These are phyloP conservation scores for Mya arenaria DNA, from an alignment of 1,140 invertebrate species.

Conservation along the genomic window DNA sequence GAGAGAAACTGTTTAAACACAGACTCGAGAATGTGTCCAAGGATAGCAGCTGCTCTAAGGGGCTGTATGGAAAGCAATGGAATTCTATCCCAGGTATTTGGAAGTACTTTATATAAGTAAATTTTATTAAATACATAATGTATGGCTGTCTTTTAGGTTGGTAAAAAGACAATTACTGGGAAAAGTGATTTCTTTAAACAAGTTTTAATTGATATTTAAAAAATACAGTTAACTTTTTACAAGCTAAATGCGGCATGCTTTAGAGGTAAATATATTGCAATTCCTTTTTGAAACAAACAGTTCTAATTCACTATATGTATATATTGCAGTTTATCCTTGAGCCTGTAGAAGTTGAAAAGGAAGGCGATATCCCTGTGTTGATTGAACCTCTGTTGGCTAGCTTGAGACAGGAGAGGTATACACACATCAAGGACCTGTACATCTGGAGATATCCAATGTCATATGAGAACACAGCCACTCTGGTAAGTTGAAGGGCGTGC, in stretches of 20 bases:
- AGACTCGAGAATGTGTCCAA: conserved; percentile 69
- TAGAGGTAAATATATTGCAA: not conserved
- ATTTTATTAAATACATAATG: not conserved
- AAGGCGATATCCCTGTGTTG: conserved; percentile 72
- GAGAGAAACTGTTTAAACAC: conserved; percentile 71
- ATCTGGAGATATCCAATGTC: conserved; percentile 78
- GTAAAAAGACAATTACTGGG: not conserved
- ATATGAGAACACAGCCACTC: conserved; percentile 72
- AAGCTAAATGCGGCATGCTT: not conserved
- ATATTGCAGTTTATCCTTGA: conserved; percentile 76
- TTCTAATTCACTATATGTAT: not conserved
- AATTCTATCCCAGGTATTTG: conserved; percentile 67
- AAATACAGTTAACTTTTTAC: not conserved
- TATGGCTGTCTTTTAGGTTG: not conserved
- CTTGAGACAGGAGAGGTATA: conserved; percentile 75
- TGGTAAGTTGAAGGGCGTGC: conserved; percentile 71
- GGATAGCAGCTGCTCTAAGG: conserved; percentile 66
- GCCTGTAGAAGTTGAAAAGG: conserved; percentile 63
- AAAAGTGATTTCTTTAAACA: not conserved
- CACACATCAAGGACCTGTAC: conserved; percentile 73
- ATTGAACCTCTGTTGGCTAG: conserved; percentile 74
- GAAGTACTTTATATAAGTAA: not conserved
- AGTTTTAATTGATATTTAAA: not conserved
- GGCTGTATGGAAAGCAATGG: conserved; percentile 70
- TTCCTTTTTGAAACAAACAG: no score